Percentiles rank a stretch among this genome's conserved stretches.
Evolutionary conservation across 2,113 vertebrate genomes (phyloP).

Genomic region (Trematomus loennbergii): DNA sequence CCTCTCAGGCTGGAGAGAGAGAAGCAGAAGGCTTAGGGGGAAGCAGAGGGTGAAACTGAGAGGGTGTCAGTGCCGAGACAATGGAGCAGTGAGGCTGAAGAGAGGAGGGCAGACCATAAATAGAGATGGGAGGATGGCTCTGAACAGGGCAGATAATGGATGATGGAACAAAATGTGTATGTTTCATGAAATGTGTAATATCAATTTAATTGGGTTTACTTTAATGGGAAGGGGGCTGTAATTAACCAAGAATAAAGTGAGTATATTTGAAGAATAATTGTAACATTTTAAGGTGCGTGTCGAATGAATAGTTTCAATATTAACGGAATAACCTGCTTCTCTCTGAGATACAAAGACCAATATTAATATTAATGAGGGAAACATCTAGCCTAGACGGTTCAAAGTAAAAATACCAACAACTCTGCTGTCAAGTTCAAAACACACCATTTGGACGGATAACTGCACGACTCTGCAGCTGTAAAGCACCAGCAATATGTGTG

Average conservation of each 20-base stretch:
- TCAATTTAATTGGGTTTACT: neutral
- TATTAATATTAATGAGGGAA: neutral
- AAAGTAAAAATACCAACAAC: neutral
- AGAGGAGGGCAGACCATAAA: slow-evolving; percentile 52
- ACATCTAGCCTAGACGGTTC: neutral
- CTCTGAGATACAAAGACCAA: neutral
- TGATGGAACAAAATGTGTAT: neutral
- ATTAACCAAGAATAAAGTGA: neutral
- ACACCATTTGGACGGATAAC: neutral
- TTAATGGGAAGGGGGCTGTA: no score
- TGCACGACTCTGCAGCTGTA: neutral
- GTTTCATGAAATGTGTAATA: neutral
- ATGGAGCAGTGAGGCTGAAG: slow-evolving; percentile 66
- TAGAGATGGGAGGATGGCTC: slow-evolving; percentile 50
- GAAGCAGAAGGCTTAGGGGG: slow-evolving; percentile 41
- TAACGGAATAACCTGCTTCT: neutral
- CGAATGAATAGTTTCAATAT: neutral
- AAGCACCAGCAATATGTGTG: no score
- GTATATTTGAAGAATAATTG: neutral
- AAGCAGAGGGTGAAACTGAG: slow-evolving; percentile 31
- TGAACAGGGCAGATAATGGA: slow-evolving; percentile 34
- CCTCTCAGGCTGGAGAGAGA: slow-evolving; percentile 19
- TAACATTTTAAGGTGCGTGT: neutral
- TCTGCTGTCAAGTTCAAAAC: neutral
- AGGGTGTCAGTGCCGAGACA: slow-evolving; percentile 33